Percentiles rank a stretch among this genome's conserved stretches.
Evolutionary conservation across 2,113 vertebrate species (phyloP).

Genomic region (Mastomys natalensis): DNA sequence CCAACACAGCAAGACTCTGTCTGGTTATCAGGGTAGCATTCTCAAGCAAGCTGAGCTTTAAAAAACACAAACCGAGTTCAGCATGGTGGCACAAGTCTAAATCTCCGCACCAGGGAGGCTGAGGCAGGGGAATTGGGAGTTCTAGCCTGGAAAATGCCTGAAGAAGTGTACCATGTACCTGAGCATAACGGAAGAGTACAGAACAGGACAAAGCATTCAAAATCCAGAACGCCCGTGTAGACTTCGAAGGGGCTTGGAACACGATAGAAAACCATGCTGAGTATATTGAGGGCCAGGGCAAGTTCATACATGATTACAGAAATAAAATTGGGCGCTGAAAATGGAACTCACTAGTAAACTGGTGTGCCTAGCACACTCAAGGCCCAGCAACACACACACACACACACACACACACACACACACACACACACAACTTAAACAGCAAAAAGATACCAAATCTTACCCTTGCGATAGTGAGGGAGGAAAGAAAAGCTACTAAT

Average conservation of each 20-base stretch:
- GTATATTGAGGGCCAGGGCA: fast-evolving
- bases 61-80: not conserved
- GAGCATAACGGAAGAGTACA: not conserved
- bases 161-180: not conserved
- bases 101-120: too few species aligned
- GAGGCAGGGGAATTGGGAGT: not conserved
- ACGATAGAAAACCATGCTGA: not conserved
- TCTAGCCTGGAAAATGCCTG: not conserved
- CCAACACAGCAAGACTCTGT: not conserved
- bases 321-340: not conserved
- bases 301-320: not conserved
- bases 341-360: too few species aligned
- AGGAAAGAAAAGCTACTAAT: not conserved
- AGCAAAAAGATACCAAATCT: not conserved
- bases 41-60: not conserved
- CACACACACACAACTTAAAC: not conserved
- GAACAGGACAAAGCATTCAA: not conserved
- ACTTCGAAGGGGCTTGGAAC: not conserved
- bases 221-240: not conserved
- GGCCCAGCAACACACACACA: not conserved
- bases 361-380: not conserved
- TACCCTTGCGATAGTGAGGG: not conserved
- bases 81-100: not conserved
- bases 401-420: not conserved
- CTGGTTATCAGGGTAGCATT: not conserved